These are phyloP conservation scores for Papilio aristodemus DNA, from an alignment of 1,140 invertebrate genomes.

Conservation along the genomic window DNA sequence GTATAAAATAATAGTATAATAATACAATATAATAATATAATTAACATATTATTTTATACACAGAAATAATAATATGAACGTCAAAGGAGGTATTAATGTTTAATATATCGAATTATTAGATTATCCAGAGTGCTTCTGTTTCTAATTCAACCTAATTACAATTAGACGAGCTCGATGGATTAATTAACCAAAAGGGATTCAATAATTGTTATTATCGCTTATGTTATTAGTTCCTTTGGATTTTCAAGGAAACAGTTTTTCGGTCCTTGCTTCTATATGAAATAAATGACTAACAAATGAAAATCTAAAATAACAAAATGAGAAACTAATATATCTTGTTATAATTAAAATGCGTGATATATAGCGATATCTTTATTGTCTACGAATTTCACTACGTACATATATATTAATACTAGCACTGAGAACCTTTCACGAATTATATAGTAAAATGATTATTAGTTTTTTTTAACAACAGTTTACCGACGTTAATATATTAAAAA, in stretches of 20 bases:
- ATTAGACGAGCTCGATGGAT: background rate
- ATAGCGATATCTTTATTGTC: too few species aligned
- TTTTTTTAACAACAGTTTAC: too few species aligned
- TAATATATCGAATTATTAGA: background rate
- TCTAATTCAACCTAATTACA: conserved; percentile 11
- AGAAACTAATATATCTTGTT: too few species aligned
- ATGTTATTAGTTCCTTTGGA: background rate
- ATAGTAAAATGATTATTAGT: too few species aligned
- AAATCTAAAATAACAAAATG: too few species aligned
- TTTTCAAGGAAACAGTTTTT: background rate
- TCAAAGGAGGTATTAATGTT: background rate
- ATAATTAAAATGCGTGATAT: too few species aligned
- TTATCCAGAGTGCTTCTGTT: background rate
- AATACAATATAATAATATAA: too few species aligned
- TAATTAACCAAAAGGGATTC: conserved; percentile 4
- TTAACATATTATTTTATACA: background rate
- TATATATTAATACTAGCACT: too few species aligned
- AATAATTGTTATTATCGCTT: background rate
- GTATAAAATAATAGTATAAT: too few species aligned
- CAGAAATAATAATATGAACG: background rate
- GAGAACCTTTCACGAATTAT: too few species aligned
- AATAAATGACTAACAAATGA: too few species aligned
- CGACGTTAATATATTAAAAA: background rate
- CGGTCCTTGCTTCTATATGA: background rate
- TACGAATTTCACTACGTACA: too few species aligned